Percentiles rank a stretch among this genome's conserved stretches.
These are phyloP conservation scores for Cebuella pygmaea DNA, from an alignment of 2,797 vertebrate genomes.

Conservation along the genomic window DNA sequence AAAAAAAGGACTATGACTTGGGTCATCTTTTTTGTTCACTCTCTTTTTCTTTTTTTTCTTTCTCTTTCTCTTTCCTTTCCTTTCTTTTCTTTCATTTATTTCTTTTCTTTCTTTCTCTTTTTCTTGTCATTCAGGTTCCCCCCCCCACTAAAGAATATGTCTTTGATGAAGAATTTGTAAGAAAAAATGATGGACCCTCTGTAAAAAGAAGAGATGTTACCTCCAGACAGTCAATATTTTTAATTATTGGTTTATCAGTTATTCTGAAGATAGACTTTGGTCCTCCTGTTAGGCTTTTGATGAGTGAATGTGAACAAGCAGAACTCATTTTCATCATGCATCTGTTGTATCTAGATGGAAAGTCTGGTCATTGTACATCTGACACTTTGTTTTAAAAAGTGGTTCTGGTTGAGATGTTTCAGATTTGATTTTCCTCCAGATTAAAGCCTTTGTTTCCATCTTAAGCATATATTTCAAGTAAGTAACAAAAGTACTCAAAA, in stretches of 20 bases:
- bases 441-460: slow-evolving; percentile 33
- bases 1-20: background rate
- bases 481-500: background rate
- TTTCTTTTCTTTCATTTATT: too few relatives aligned
- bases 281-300: background rate
- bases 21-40: background rate
- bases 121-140: background rate
- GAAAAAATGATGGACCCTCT: slow-evolving; percentile 52
- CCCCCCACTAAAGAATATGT: slow-evolving; percentile 46
- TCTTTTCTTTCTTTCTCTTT: background rate
- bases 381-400: slow-evolving; percentile 8
- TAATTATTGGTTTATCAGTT: background rate
- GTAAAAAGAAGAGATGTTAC: slow-evolving; percentile 54
- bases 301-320: background rate
- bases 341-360: background rate
- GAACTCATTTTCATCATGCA: background rate
- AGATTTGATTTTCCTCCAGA: slow-evolving; percentile 18
- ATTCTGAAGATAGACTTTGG: background rate
- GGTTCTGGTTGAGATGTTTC: slow-evolving; percentile 7
- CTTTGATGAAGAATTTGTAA: slow-evolving; percentile 64
- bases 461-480: background rate
- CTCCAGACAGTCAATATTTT: slow-evolving; percentile 32
- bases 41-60: too few relatives aligned
- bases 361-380: slow-evolving; percentile 2
- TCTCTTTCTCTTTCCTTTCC: too few relatives aligned